A percentile compares a stretch with the other conserved stretches of the same genome.
Conservation (phyloP, 2,113 vertebrate genomes). For the Silurus meridionalis region DNA sequence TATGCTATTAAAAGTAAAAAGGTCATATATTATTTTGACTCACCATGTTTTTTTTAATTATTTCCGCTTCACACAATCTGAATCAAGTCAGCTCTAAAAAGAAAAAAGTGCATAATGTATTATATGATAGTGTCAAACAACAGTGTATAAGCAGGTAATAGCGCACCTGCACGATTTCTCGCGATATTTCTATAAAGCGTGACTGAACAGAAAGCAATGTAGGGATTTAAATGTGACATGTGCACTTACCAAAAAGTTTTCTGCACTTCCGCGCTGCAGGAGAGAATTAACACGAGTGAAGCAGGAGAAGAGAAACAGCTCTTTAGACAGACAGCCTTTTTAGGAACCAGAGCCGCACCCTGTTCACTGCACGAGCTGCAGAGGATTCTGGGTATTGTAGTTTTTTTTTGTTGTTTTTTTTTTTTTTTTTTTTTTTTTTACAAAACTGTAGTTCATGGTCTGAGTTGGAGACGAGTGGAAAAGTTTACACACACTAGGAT, state of each 20-base stretch:
- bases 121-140: neutral
- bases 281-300: neutral
- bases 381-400: constrained; percentile 36
- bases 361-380: neutral
- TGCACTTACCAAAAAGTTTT: neutral
- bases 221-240: neutral
- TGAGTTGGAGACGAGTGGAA: neutral
- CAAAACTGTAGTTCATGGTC: neutral
- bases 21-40: neutral
- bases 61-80: neutral
- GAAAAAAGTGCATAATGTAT: neutral
- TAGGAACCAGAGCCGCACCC: constrained; percentile 22
- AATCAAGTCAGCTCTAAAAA: neutral
- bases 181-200: neutral
- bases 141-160: neutral
- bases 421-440: no score
- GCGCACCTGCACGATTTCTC: neutral
- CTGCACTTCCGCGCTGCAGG: neutral
- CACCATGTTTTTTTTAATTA: neutral
- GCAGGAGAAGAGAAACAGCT: neutral
- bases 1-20: neutral
- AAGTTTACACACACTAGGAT: neutral
- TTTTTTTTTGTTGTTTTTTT: no score
- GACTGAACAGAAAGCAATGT: neutral
- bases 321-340: neutral